A percentile compares a stretch with the other conserved stretches of the same genome.
phyloP scores from a whole-genome alignment of 2,797 vertebrate genomes.

The Melanogrammus aeglefinus region DNA sequence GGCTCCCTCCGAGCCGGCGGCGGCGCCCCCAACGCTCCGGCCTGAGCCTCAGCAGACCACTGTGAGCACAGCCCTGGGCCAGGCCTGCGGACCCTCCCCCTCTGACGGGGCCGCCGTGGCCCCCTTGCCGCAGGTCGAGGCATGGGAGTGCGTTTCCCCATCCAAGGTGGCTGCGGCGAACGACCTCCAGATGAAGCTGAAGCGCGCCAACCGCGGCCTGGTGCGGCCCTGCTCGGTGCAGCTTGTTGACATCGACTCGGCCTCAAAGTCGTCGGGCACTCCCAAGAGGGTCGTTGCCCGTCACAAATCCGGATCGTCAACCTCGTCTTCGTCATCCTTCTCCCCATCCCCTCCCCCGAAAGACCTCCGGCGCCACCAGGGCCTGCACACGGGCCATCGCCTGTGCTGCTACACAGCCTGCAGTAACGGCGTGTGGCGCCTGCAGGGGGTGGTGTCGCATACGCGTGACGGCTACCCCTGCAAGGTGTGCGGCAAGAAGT shows the following conservation, averaged over 20 bases:
- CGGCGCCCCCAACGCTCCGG: constrained; percentile 22
- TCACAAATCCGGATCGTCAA: neutral
- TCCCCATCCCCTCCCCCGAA: constrained; percentile 43
- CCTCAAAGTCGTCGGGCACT: neutral
- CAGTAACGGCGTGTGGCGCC: constrained; percentile 56
- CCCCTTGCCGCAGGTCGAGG: constrained; percentile 21
- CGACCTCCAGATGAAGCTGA: constrained; percentile 56
- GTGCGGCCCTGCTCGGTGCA: constrained; percentile 60
- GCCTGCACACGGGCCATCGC: constrained; percentile 63
- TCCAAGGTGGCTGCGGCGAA: constrained; percentile 25
- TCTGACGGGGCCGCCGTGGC: constrained; percentile 45
- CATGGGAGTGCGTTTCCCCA: constrained; percentile 41
- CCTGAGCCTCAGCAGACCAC: constrained; percentile 51
- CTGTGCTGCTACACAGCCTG: constrained; percentile 63
- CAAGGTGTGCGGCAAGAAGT: constrained; percentile 64
- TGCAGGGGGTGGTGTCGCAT: constrained; percentile 40
- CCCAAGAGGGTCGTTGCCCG: neutral
- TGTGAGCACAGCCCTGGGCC: constrained; percentile 48
- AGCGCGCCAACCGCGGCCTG: constrained; percentile 55
- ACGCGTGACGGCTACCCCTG: constrained; percentile 60
- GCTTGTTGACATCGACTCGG: constrained; percentile 63
- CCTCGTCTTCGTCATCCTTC: neutral
- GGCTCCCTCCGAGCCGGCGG: constrained; percentile 10
- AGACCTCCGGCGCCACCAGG: constrained; percentile 62
- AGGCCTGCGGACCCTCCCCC: constrained; percentile 45